A percentile compares a stretch with the other conserved stretches of the same genome.
Conservation (phyloP, 1,140 invertebrate species). For the Campoletis sonorensis region DNA sequence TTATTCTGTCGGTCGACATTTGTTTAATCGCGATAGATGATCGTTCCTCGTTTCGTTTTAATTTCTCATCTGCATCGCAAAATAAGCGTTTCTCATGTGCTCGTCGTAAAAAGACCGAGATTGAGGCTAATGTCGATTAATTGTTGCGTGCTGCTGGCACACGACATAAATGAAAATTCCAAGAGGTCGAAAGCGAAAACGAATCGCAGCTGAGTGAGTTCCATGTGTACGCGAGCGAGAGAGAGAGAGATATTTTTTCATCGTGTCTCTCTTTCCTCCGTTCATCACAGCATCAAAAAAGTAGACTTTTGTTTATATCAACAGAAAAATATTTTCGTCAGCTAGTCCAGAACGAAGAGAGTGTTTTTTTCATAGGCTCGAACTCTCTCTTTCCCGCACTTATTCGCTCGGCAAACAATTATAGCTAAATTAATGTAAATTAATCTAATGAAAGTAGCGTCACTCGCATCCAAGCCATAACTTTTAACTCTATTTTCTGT, state of each 20-base stretch:
- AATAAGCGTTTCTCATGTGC: not conserved
- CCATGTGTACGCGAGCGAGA: no score
- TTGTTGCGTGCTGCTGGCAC: constrained; percentile 5
- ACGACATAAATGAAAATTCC: not conserved
- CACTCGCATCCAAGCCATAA: constrained; percentile 27
- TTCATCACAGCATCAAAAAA: no score
- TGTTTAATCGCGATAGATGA: constrained; percentile 15
- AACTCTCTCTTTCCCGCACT: constrained; percentile 26
- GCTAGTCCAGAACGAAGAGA: not conserved
- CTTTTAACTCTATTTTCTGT: not conserved
- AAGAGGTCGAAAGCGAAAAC: not conserved
- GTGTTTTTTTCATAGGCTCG: not conserved
- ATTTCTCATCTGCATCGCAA: constrained; percentile 19
- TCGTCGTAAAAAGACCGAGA: constrained; percentile 15
- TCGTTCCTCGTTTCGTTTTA: not conserved
- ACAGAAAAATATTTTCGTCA: not conserved
- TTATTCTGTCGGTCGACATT: not conserved
- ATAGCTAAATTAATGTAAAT: constrained; percentile 67
- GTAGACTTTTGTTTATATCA: not conserved
- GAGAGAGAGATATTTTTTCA: not conserved
- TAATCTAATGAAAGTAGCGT: constrained; percentile 62
- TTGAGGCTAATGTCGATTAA: constrained; percentile 38
- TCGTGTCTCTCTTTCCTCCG: not conserved
- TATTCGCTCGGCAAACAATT: constrained; percentile 60
- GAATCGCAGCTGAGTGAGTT: not conserved